These are phyloP conservation scores for Oophaga sylvatica DNA, from an alignment of 2,797 vertebrate genomes.

Conservation along the genomic window DNA sequence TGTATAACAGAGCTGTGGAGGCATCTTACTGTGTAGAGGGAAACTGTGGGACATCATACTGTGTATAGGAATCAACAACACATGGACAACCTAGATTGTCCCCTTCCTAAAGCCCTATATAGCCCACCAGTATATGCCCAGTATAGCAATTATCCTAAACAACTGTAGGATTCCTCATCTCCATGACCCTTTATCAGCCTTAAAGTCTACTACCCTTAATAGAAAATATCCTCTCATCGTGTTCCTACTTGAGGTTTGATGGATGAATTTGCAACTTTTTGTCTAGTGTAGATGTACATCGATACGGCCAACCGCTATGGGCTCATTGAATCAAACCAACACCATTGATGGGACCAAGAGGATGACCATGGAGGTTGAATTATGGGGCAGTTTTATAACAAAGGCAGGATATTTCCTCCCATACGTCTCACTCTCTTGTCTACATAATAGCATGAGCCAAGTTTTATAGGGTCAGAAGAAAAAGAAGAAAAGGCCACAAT, in stretches of 20 bases:
- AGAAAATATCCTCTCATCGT: not conserved
- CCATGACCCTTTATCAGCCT: not conserved
- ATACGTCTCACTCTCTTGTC: not conserved
- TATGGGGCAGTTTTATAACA: not conserved
- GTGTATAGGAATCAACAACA: not conserved
- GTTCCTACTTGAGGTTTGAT: not conserved
- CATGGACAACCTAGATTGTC: not conserved
- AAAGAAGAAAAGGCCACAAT: not conserved
- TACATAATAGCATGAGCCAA: not conserved
- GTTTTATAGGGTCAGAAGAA: not conserved
- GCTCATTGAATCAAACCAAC: not conserved
- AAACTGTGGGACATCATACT: too few relatives aligned
- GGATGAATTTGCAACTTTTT: too few relatives aligned
- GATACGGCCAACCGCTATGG: not conserved
- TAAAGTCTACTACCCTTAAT: not conserved
- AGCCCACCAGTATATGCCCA: not conserved
- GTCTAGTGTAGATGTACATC: not conserved
- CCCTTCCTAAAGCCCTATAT: not conserved
- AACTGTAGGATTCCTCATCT: too few relatives aligned
- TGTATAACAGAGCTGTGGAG: too few relatives aligned
- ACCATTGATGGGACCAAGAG: not conserved
- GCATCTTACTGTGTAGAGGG: too few relatives aligned
- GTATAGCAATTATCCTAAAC: not conserved
- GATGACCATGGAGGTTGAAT: not conserved
- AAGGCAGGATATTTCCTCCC: not conserved